Percentiles rank a stretch among this genome's conserved stretches.
Conservation (phyloP, 2,113 vertebrate species). For the Cinclus cinclus region DNA sequence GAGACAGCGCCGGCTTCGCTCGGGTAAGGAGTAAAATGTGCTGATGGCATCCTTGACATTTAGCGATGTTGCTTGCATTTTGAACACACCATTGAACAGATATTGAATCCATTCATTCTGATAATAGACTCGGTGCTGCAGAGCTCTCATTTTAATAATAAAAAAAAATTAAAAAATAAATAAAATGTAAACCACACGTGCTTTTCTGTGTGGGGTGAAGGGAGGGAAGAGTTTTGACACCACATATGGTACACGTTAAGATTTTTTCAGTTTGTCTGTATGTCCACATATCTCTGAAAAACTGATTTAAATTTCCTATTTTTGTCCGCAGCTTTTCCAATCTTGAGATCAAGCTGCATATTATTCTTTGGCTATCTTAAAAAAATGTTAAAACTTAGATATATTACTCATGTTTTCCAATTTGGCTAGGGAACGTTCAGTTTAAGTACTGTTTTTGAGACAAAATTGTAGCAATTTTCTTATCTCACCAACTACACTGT, state of each 20-base stretch:
- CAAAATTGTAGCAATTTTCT: neutral
- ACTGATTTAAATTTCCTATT: slow-evolving; percentile 36
- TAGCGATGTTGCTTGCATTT: slow-evolving; percentile 88
- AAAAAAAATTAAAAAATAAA: slow-evolving; percentile 61
- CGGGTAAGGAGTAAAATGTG: slow-evolving; percentile 77
- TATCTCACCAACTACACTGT: neutral
- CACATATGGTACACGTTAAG: neutral
- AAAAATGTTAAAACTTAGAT: slow-evolving; percentile 34
- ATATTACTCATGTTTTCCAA: neutral
- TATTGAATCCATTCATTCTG: slow-evolving; percentile 91
- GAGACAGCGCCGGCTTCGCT: slow-evolving; percentile 76
- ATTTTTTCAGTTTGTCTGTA: slow-evolving; percentile 22
- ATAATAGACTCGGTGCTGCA: slow-evolving; percentile 79
- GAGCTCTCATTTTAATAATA: slow-evolving; percentile 67
- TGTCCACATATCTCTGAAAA: slow-evolving; percentile 51
- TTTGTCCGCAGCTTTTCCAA: slow-evolving; percentile 49
- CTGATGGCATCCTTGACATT: slow-evolving; percentile 84
- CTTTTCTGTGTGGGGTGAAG: neutral
- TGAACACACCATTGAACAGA: slow-evolving; percentile 89
- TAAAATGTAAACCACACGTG: neutral
- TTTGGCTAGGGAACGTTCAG: neutral
- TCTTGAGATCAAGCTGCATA: slow-evolving; percentile 55
- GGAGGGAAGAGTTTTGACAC: neutral
- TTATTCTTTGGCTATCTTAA: slow-evolving; percentile 50
- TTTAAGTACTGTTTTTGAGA: neutral